These are phyloP conservation scores for Mesorhabditis sp. DNA, from an alignment of 2,888 invertebrate genomes.

Conservation along the genomic window DNA sequence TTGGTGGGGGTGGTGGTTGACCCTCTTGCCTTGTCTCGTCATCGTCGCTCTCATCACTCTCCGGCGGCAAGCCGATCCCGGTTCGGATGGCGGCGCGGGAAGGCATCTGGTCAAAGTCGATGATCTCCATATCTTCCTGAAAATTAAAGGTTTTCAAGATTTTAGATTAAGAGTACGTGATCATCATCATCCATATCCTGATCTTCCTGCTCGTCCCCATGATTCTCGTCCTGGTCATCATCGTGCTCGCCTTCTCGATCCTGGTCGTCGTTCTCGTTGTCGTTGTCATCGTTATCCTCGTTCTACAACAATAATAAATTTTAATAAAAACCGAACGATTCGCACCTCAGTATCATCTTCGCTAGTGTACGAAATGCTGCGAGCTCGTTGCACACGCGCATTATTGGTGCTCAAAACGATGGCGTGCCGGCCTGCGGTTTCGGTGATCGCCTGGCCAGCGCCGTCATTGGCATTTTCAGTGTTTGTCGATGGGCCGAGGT, in stretches of 20 bases:
- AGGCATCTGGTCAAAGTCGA: neutral
- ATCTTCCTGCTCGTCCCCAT: conserved; percentile 13
- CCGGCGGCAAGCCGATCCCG: neutral
- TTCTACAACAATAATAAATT: neutral
- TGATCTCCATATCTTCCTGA: neutral
- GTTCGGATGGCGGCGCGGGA: no score
- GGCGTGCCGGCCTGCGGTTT: neutral
- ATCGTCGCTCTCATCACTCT: conserved; percentile 1
- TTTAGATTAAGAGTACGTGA: neutral
- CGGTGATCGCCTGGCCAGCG: neutral
- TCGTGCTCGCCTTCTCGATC: neutral
- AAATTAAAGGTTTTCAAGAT: no score
- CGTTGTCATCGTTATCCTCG: conserved; percentile 21
- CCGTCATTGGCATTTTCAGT: neutral
- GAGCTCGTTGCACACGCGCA: neutral
- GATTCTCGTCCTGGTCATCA: conserved; percentile 8
- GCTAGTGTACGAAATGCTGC: neutral
- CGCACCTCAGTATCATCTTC: neutral
- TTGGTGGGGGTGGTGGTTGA: neutral
- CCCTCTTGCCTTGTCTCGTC: neutral
- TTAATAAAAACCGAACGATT: neutral
- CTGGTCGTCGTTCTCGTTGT: neutral
- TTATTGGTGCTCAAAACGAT: neutral
- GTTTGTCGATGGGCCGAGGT: neutral
- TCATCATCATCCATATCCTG: conserved; percentile 2